A percentile compares a stretch with the other conserved stretches of the same genome.
Conservation (phyloP, 2,888 invertebrate species). For the Conomelus anceps region DNA sequence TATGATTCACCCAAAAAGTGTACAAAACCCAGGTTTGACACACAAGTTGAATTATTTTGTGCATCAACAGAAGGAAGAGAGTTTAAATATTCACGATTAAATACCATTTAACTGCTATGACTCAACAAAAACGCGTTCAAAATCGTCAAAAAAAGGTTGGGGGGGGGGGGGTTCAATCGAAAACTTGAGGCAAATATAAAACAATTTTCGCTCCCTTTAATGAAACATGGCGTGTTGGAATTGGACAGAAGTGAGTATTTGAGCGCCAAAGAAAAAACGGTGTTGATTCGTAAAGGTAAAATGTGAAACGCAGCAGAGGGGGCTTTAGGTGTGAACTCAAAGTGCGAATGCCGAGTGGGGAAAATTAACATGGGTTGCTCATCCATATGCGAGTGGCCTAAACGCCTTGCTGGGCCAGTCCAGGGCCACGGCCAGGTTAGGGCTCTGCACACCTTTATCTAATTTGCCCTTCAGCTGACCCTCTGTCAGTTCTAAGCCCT, state of each 20-base stretch:
- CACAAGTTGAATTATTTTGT: too few species aligned
- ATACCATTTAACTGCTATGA: too few species aligned
- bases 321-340: not conserved
- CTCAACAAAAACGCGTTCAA: too few species aligned
- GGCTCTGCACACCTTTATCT: not conserved
- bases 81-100: too few species aligned
- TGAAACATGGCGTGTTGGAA: not conserved
- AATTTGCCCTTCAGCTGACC: not conserved
- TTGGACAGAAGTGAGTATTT: not conserved
- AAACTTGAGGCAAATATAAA: not conserved
- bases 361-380: not conserved
- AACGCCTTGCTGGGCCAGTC: not conserved
- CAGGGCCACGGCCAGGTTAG: not conserved
- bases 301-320: not conserved
- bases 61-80: too few species aligned
- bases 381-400: not conserved
- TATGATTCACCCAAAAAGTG: too few species aligned
- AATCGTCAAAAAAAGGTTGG: too few species aligned
- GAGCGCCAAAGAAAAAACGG: not conserved
- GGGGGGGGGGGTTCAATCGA: too few species aligned
- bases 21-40: too few species aligned
- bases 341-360: not conserved
- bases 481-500: not conserved
- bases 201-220: not conserved
- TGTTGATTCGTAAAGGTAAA: not conserved